Percentiles rank a stretch among this genome's conserved stretches.
Conservation (phyloP, 1,140 invertebrate species). For the Proctacanthus coquilletti region DNA sequence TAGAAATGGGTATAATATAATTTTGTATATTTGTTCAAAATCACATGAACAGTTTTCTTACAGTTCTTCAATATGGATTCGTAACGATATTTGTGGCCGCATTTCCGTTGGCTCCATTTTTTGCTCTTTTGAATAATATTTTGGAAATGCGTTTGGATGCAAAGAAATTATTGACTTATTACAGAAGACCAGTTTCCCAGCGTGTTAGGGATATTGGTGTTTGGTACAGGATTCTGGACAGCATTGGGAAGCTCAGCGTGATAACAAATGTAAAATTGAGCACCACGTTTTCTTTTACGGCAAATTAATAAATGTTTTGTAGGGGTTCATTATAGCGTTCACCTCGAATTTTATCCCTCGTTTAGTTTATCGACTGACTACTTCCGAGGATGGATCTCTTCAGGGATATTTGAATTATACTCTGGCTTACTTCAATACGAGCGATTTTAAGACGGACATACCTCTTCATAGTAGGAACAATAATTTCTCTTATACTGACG, state of each 20-base stretch:
- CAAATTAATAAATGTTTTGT: slow-evolving; percentile 7
- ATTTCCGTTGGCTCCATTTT: slow-evolving; percentile 77
- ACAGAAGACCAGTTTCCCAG: slow-evolving; percentile 68
- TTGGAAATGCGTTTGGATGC: slow-evolving; percentile 82
- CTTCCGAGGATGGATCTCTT: slow-evolving; percentile 43
- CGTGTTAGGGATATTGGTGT: slow-evolving; percentile 77
- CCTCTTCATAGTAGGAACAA: too few relatives aligned
- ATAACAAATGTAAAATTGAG: slow-evolving; percentile 65
- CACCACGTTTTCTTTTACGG: not conserved
- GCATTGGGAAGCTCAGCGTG: slow-evolving; percentile 77
- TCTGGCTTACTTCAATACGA: slow-evolving; percentile 63
- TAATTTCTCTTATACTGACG: too few relatives aligned
- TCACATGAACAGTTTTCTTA: slow-evolving; percentile 10
- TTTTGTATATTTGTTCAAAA: not conserved
- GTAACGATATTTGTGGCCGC: slow-evolving; percentile 82
- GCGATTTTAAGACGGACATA: slow-evolving; percentile 44
- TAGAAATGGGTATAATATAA: slow-evolving; percentile 75
- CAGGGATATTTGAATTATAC: slow-evolving; percentile 71
- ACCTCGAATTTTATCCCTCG: slow-evolving; percentile 95
- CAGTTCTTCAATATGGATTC: slow-evolving; percentile 78
- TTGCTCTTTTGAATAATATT: slow-evolving; percentile 75
- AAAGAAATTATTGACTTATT: slow-evolving; percentile 69
- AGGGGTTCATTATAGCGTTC: slow-evolving; percentile 98
- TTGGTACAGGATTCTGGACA: slow-evolving; percentile 83
- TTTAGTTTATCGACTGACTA: slow-evolving; percentile 58